Evolutionary conservation across 2,113 vertebrate species (phyloP).

Genomic region (Clupea harengus): DNA sequence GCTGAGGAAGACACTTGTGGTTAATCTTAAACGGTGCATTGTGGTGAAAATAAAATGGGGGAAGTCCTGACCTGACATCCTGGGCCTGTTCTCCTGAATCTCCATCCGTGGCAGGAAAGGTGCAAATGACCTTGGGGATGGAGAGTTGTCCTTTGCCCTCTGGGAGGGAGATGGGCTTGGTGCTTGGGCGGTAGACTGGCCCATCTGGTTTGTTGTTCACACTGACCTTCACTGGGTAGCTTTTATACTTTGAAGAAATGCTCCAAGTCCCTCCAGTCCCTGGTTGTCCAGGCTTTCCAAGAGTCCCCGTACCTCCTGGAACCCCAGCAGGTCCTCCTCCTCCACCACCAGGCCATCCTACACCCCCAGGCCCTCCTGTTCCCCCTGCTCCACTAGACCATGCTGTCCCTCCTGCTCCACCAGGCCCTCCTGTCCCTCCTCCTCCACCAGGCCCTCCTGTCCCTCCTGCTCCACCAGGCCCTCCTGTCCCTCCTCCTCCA

Average conservation of each 20-base stretch:
- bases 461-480: not conserved
- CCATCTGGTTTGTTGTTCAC: slow-evolving; percentile 72
- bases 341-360: not conserved
- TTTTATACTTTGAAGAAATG: slow-evolving; percentile 25
- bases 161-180: slow-evolving; percentile 55
- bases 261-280: not conserved
- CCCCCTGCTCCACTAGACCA: no score
- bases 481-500: not conserved
- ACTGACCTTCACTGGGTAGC: slow-evolving; percentile 60
- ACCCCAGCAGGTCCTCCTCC: not conserved
- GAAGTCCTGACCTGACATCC: slow-evolving; percentile 70
- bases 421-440: not conserved
- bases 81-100: slow-evolving; percentile 72
- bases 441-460: no score
- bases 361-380: not conserved
- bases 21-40: not conserved
- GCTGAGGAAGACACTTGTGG: not conserved
- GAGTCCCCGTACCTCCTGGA: not conserved
- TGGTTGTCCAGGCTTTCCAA: not conserved
- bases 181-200: slow-evolving; percentile 62
- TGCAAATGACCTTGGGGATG: slow-evolving; percentile 57
- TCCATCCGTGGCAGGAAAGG: slow-evolving; percentile 67
- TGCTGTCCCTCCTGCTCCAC: not conserved
- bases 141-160: slow-evolving; percentile 45
- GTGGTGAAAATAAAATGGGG: not conserved